Base-by-base conservation (phyloP, 2,797 vertebrate genomes). In the Sebastolobus altivelis region DNA sequence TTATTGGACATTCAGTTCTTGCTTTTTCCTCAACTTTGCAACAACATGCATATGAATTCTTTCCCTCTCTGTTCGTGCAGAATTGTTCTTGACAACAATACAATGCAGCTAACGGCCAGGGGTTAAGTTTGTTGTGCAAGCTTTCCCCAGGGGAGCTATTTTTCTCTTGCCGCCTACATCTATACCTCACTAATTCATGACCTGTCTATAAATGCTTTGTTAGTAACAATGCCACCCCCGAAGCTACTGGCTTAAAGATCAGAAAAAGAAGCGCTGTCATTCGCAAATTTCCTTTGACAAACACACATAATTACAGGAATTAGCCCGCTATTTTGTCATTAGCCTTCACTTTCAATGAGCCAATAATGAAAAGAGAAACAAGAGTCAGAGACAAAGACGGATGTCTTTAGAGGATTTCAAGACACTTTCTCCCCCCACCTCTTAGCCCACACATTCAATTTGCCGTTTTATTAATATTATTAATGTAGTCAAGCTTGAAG, bases 231-330 rank as follows among this genome's bases (percentile, higher is more conserved):
- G 86, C 91, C 93, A 87, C 92, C 88, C 92, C 88, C 84, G 33
- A 87, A 87, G 90, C 91, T 74, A 65, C 84, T 52, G 83, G 87
- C 91, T 89, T 81, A 86, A 83, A 90, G 85, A 92, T 91, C 89
- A 82, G 86, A 86, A 71, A 85, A 86, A 88, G 87, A 92, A 87
- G 87, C 43, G 72, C 93, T 93, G 95, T 94, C 95, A 95, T 87
- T 86, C 8, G 72, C 75, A 94, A 79, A 94, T 93, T 94, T 85
- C 87, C 88, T 91, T 87, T 91, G 94, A 95, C 93, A 95, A 95
- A 93, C 92, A 93, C 85, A 83, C 88, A 79, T 95, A 96, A 96
- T 96, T 95, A 95, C 94, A 92, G 94, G 95, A 95, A 96, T 96
- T 95, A 96, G 89, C 81, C 81, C 35, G 90, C 92, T 93, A 92